These are phyloP conservation scores for Catostomus latipinnis DNA, from an alignment of 2,797 vertebrate species.

Conservation along the genomic window DNA sequence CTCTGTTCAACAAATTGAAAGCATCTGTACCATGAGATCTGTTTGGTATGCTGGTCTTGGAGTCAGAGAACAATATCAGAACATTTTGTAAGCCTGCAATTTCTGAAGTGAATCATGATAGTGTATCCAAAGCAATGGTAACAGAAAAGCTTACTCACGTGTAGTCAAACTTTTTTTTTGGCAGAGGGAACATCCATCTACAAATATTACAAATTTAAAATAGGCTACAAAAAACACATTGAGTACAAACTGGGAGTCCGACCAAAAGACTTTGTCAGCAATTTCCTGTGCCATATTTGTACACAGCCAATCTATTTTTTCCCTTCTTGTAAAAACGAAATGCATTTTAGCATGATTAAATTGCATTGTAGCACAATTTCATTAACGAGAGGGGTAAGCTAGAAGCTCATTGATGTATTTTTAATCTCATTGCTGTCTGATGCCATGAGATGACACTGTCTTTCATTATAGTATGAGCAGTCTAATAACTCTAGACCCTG, in stretches of 20 bases:
- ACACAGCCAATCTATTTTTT: conserved; percentile 44
- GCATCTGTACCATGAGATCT: conserved; percentile 21
- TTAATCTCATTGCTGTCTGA: conserved; percentile 34
- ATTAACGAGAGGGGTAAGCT: conserved; percentile 41
- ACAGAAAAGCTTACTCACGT: conserved; percentile 12
- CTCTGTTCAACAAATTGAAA: conserved; percentile 42
- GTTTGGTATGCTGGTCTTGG: conserved; percentile 14
- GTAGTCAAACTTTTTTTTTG: background rate
- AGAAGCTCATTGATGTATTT: conserved; percentile 38
- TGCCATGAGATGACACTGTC: background rate
- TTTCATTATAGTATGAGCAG: conserved; percentile 30
- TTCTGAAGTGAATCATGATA: conserved; percentile 4
- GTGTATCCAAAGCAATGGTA: background rate
- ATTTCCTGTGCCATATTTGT: conserved; percentile 41
- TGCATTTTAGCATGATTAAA: conserved; percentile 48
- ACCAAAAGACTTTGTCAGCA: conserved; percentile 29
- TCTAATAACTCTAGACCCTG: conserved; percentile 26
- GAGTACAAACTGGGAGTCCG: conserved; percentile 22
- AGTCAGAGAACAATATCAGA: background rate
- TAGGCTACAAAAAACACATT: background rate
- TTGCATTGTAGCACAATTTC: conserved; percentile 44
- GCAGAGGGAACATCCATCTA: background rate
- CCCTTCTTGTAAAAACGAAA: conserved; percentile 36
- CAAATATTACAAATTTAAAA: conserved; percentile 12
- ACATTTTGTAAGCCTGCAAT: background rate